phyloP scores from a whole-genome alignment of 2,113 vertebrate genomes.

The Carettochelys insculpta region DNA sequence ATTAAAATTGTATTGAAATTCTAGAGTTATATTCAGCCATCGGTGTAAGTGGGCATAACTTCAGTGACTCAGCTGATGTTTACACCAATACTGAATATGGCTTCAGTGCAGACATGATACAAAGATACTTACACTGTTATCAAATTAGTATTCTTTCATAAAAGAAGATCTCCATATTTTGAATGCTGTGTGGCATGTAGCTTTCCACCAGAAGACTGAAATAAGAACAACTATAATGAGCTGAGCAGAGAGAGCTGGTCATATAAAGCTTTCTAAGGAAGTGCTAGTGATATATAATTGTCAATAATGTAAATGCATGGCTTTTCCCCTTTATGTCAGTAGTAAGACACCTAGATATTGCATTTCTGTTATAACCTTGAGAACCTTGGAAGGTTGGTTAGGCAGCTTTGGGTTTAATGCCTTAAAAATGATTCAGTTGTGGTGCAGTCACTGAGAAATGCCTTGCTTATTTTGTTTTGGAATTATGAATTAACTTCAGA shows the following conservation, averaged over 20 bases:
- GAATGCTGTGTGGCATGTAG: not conserved
- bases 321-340: not conserved
- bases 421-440: not conserved
- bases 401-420: not conserved
- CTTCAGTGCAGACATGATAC: not conserved
- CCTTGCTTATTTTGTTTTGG: not conserved
- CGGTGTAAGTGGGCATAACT: not conserved
- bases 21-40: not conserved
- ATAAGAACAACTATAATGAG: not conserved
- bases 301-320: not conserved
- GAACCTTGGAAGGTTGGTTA: not conserved
- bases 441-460: not conserved
- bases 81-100: not conserved
- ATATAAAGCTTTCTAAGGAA: not conserved
- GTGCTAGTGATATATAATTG: not conserved
- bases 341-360: not conserved
- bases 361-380: not conserved
- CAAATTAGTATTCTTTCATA: not conserved
- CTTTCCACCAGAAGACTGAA: fast-evolving
- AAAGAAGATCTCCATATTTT: not conserved
- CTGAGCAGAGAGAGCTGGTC: fast-evolving
- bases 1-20: not conserved
- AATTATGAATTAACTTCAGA: not conserved
- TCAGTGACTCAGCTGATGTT: not conserved
- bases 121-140: not conserved